Evolutionary conservation across 2,888 invertebrate genomes (phyloP), one percentile per base, ranked within the genome.

Genomic region (Siphonodentalium dalli): DNA sequence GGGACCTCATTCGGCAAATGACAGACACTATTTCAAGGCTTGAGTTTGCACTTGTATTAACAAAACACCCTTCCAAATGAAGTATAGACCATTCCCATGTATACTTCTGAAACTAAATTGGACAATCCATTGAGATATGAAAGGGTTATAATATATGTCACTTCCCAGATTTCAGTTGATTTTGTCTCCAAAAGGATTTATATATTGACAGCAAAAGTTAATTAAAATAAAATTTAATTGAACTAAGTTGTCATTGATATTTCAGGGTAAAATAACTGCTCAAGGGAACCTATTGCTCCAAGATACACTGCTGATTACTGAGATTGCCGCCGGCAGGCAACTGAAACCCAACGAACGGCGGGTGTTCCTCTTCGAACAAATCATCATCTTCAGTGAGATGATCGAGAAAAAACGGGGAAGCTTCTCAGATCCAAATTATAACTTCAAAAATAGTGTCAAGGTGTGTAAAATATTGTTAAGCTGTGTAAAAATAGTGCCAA

Each of bases 331-430:
- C 21, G 75, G 76, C 39, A 74, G 80, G 35, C 82, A 82, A 49
- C 82, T 83, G 64, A 86, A 87, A 80, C 87, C 87, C 69, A 90
- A 92, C 74, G 97, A 98, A 70, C 86, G 94, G 75, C 91, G 96
- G 82, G 93, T 98, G 61, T 99, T 99, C 85, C 87, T 99, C 43
- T 99, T 99, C 81, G 96, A 99, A 81, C 99, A 99, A 84, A 94
- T 92, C 78, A 90, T 98, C 47, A 74, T 80, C 44, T 93, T 98
- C 83, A 93, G 95, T 72, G 97, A 98, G 69, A 90, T 92, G 51
- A 90, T 92, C 18, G 93, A 83, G 51, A 91, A 90, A 82, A 92
- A 92, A 82, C 91, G 90, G 38, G 93, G 93, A 42, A 71, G 72
- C 81, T 96, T 92, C 82, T 89, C 91, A 65, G 92, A 91, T 85